phyloP scores from a whole-genome alignment of 2,888 invertebrate species.

The Heteropelma amictum region DNA sequence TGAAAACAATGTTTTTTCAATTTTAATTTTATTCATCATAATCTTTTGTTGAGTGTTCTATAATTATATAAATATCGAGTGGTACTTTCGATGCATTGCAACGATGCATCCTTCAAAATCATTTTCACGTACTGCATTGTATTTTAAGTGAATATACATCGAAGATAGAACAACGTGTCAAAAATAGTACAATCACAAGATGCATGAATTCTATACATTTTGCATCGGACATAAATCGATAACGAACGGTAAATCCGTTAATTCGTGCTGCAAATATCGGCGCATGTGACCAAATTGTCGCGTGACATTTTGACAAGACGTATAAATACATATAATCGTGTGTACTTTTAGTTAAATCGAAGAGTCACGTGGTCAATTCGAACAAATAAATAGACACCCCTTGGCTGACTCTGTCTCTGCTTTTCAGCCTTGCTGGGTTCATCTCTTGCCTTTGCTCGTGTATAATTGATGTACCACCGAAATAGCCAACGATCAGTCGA shows the following conservation, averaged over 20 bases:
- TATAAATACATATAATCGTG: neutral
- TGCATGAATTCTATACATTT: neutral
- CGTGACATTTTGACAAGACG: conserved; percentile 22
- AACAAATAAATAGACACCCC: conserved; percentile 53
- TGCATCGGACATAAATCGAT: neutral
- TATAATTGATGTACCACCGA: conserved; percentile 57
- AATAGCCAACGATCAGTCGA: conserved; percentile 69
- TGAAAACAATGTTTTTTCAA: no score
- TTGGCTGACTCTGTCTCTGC: conserved; percentile 10
- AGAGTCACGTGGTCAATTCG: conserved; percentile 63
- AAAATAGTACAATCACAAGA: no score
- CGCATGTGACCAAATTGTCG: neutral
- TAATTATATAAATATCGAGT: no score
- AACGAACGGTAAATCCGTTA: neutral
- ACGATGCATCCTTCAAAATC: no score
- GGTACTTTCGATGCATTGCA: no score
- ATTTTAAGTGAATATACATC: no score
- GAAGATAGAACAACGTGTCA: no score
- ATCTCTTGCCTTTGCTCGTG: conserved; percentile 47
- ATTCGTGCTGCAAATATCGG: neutral
- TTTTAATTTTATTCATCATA: no score
- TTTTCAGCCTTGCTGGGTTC: conserved; percentile 32
- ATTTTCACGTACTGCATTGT: no score
- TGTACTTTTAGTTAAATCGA: neutral
- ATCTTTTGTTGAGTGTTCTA: no score